Percentiles rank a stretch among this genome's conserved stretches.
These are phyloP conservation scores for Haplochromis vanheusdeni DNA, from an alignment of 2,113 vertebrate species.

Conservation along the genomic window DNA sequence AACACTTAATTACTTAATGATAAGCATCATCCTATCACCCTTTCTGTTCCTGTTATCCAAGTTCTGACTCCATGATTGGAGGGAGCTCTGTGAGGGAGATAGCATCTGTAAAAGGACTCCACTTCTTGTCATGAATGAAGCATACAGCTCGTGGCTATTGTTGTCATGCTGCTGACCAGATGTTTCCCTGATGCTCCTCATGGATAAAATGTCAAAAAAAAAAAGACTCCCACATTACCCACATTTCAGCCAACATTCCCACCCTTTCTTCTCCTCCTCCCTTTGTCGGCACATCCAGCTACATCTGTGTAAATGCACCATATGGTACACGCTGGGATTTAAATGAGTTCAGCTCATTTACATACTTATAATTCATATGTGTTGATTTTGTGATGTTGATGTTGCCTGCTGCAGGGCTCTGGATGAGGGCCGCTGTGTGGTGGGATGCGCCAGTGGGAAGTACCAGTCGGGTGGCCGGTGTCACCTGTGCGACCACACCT, in stretches of 20 bases:
- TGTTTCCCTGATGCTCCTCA: not conserved
- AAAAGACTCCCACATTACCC: not conserved
- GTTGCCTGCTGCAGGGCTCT: conserved; percentile 68
- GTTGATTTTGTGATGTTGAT: not conserved
- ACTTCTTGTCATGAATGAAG: not conserved
- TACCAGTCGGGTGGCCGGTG: conserved; percentile 76
- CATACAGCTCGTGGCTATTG: not conserved
- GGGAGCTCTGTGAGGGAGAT: not conserved
- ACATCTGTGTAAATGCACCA: not conserved
- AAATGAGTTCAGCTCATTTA: not conserved
- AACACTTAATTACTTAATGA: not conserved
- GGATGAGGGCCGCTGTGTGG: conserved; percentile 75
- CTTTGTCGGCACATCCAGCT: not conserved
- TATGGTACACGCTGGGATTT: not conserved
- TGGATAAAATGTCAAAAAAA: not conserved
- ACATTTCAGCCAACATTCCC: not conserved
- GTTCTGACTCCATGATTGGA: not conserved
- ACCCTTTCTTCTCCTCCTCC: not conserved
- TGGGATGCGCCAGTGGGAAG: conserved; percentile 74
- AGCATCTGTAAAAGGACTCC: not conserved
- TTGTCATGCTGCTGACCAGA: not conserved
- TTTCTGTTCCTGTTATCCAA: not conserved
- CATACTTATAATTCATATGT: not conserved
- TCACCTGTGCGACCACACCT: conserved; percentile 84
- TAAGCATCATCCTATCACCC: not conserved